A percentile compares a stretch with the other conserved stretches of the same genome.
phyloP scores from a whole-genome alignment of 2,113 vertebrate species.

The Peromyscus leucopus region DNA sequence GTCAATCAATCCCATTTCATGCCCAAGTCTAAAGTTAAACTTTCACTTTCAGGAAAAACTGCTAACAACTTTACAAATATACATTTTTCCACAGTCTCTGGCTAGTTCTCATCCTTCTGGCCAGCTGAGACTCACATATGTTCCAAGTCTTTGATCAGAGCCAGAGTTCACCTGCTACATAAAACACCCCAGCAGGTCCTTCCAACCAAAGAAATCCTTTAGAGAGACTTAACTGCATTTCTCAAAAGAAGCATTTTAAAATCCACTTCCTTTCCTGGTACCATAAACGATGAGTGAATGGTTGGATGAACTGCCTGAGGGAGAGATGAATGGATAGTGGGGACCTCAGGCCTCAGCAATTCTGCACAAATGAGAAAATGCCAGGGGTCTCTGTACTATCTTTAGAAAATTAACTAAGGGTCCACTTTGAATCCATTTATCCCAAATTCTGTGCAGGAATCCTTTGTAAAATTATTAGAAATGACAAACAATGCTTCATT shows the following conservation, averaged over 20 bases:
- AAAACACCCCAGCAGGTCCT: background rate
- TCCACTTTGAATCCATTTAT: background rate
- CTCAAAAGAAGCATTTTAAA: slow-evolving; percentile 17
- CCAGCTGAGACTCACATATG: background rate
- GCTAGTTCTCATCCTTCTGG: background rate
- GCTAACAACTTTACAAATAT: background rate
- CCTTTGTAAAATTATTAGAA: background rate
- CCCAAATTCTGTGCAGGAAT: background rate
- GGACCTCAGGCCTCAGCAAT: background rate
- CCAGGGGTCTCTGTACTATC: too few relatives aligned
- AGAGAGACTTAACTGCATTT: background rate
- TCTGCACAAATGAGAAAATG: background rate
- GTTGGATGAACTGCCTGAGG: background rate
- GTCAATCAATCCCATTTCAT: background rate
- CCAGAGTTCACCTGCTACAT: background rate
- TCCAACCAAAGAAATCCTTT: background rate
- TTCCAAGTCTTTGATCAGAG: background rate
- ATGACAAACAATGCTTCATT: background rate
- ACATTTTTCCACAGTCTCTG: background rate
- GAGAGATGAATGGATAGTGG: background rate
- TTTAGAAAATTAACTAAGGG: background rate
- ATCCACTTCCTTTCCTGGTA: background rate
- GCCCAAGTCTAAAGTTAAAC: background rate
- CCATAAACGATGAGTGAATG: background rate
- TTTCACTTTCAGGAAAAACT: background rate